Evolutionary conservation across 2,888 invertebrate species (phyloP).

Genomic region (Megastigmus dorsalis): DNA sequence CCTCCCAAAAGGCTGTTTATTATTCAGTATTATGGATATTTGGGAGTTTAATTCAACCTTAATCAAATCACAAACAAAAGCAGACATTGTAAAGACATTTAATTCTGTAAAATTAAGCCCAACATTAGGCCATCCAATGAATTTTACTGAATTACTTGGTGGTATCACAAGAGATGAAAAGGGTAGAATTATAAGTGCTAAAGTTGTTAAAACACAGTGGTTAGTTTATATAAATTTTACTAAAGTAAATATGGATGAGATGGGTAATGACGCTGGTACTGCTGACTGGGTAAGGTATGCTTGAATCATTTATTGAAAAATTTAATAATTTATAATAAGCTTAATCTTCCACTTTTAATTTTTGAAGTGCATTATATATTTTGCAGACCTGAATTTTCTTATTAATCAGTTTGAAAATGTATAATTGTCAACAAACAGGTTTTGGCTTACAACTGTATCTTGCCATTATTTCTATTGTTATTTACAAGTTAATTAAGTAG

Average conservation of each 20-base stretch:
- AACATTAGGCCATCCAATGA: slow-evolving; percentile 80
- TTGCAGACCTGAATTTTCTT: slow-evolving; percentile 15
- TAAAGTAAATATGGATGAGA: slow-evolving; percentile 79
- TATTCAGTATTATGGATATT: slow-evolving; percentile 81
- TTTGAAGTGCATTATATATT: background rate
- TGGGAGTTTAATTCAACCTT: slow-evolving; percentile 79
- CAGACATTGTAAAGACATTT: slow-evolving; percentile 79
- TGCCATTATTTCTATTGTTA: slow-evolving; percentile 3
- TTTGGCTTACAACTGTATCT: background rate
- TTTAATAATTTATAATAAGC: background rate
- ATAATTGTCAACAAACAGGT: background rate
- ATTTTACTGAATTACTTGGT: slow-evolving; percentile 80
- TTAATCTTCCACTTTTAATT: background rate
- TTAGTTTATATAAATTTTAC: slow-evolving; percentile 82
- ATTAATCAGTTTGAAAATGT: background rate
- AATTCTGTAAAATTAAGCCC: slow-evolving; percentile 80
- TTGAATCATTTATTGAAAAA: slow-evolving; percentile 16
- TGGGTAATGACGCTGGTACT: slow-evolving; percentile 84
- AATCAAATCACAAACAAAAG: slow-evolving; percentile 77
- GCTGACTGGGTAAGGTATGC: slow-evolving; percentile 81
- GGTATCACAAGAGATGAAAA: slow-evolving; percentile 77
- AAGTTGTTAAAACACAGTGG: slow-evolving; percentile 80
- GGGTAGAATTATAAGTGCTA: slow-evolving; percentile 80
- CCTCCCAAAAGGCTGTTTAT: slow-evolving; percentile 79
- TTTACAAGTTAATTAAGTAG: background rate